Evolutionary conservation across 2,113 vertebrate species (phyloP), one percentile per base, ranked within the genome.

Genomic region (Pollachius pollachius): DNA sequence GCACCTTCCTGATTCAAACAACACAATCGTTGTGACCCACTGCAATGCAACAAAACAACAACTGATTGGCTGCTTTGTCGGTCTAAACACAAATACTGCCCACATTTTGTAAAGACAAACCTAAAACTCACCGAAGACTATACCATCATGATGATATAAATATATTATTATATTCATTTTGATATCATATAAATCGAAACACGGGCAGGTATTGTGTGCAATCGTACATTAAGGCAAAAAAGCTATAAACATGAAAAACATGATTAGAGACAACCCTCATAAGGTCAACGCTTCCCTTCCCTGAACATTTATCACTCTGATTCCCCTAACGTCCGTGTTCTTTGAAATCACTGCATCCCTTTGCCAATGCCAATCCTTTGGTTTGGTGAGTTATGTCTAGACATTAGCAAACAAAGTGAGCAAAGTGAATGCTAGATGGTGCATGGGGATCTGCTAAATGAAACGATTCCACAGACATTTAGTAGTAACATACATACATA

Each of bases 171-270:
- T 89, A 85, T 89, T 79, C 86, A 79, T 86, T 77, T 79, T 48
- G 86, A 84, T 84, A 85, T 89, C 78, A 83, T 84, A 81, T 81
- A 85, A 85, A 83, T 88, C 82, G 88, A 91, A 86, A 88, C 86
- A 88, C 71, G 78, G 70, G 81, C 86, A 91, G 83, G 84, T 87
- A 81, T 84, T 34, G 78, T 84, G 84, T 91, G 90, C 86, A 78
- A 13, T 84, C 78, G 84, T 81, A 90, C 84, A 84, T 89, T 92
- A 92, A 93, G 91, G 90, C 91, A 89, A 91, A 92, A 89, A 91
- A 88, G 83, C 85, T 86, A 91, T 68, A 86, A 92, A 89, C 81
- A 82, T 78, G 85, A 89, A 73, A 85, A 90, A 67, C 79, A 88
- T 85, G 85, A 89, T 81, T 84, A 70, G 85, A 86, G 77, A 83